phyloP scores from a whole-genome alignment of 2,797 vertebrate species.

The Muraenolepis orangiensis region DNA sequence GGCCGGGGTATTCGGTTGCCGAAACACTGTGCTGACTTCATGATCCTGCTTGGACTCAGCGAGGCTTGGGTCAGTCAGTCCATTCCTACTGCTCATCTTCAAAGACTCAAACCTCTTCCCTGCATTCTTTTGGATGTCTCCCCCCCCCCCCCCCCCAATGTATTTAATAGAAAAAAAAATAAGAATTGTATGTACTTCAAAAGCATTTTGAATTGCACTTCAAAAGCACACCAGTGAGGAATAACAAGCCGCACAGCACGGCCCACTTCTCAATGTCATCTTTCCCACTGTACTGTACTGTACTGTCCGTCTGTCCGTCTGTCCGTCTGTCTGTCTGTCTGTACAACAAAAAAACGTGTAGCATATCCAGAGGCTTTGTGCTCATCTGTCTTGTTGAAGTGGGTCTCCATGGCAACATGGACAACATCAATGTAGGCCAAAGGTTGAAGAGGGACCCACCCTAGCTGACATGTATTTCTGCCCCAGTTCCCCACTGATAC shows the following conservation, averaged over 20 bases:
- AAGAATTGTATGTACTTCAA: no score
- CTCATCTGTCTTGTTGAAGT: slow-evolving; percentile 53
- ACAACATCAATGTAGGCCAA: slow-evolving; percentile 54
- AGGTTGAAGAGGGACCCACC: slow-evolving; percentile 48
- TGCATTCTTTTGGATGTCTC: slow-evolving; percentile 7
- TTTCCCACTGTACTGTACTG: not conserved
- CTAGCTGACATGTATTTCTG: slow-evolving; percentile 50
- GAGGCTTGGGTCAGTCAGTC: not conserved
- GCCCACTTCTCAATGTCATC: not conserved
- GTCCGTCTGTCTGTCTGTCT: slow-evolving; percentile 5
- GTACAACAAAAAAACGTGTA: slow-evolving; percentile 1
- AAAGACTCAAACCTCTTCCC: slow-evolving; percentile 25
- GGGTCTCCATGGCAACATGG: slow-evolving; percentile 46
- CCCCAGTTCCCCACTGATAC: slow-evolving; percentile 41
- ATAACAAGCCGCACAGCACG: not conserved
- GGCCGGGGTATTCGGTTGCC: not conserved
- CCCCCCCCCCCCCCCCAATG: not conserved
- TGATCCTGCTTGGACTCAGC: slow-evolving; percentile 1
- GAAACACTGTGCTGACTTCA: not conserved
- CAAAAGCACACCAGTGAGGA: slow-evolving; percentile 8
- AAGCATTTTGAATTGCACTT: slow-evolving; percentile 22
- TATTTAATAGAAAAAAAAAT: not conserved
- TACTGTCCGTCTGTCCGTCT: not conserved
- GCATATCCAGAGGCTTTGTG: slow-evolving; percentile 32
- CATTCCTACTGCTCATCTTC: not conserved